Base-by-base conservation (phyloP, 2,888 invertebrate genomes). In the Lycophotia porphyrea region DNA sequence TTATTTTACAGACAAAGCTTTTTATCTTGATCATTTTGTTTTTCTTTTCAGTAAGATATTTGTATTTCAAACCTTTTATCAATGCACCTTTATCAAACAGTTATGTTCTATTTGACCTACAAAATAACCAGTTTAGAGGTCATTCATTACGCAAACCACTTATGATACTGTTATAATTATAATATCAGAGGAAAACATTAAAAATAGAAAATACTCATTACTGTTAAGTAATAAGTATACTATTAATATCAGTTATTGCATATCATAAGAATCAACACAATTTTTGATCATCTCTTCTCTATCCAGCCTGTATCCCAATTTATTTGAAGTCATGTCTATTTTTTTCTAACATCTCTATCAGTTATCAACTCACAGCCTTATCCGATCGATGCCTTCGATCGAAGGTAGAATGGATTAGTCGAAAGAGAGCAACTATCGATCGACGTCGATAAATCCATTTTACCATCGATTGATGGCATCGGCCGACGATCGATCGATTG, bases 91-190 rank as follows among this genome's bases (percentile, higher is more conserved):
- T 71, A n/a, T 61, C 42, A 44, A 42, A 21, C 21, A 31, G 31
- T 18, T 21, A 71, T 61, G 70, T 52, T 39, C 21, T 34, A 63
- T 39, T 55, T 63, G 73, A 77, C 61, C 52, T 79, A 71, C 52
- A 44, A 73, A 55, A 18, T n/a, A 71, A 72, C 72, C 18, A 55
- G 73, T 77, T 77, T 79, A 63, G n/a, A 36, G 49, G 42, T 78
- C 11, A 11, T 42, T 21, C 1, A 47, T 58, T 7, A 34, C 0
- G 27, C 18, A 21, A n/a, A 36, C 60, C 34, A 49, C 70, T 42
- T 34, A 55, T 8, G 39, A 34, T 77, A 60, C 24, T 42, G 27
- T 39, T 69, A 55, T 34, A 34, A 34, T 31, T 42, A 44, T 24
- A 49, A 42, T 76, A 36, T 67, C 36, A 66, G 18, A 36, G 36